These are phyloP conservation scores for Peromyscus polionotus DNA, from an alignment of 2,113 vertebrate species.

Conservation along the genomic window DNA sequence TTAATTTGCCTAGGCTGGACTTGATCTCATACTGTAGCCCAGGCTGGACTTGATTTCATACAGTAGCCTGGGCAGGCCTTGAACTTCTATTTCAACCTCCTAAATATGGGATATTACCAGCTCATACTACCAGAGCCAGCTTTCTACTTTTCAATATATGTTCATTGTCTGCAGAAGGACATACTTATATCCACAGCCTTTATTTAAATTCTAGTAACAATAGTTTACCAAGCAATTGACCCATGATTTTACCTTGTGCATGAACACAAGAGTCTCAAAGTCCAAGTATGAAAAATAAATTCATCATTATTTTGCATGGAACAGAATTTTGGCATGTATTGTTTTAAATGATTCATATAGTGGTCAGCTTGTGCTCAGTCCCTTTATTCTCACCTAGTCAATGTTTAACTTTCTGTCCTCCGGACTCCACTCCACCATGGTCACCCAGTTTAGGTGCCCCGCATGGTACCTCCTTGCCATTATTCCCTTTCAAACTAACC, in stretches of 20 bases:
- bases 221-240: neutral
- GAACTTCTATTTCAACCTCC: neutral
- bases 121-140: neutral
- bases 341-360: neutral
- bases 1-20: neutral
- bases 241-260: neutral
- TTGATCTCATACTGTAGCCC: neutral
- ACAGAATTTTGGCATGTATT: conserved; percentile 7
- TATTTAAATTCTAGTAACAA: neutral
- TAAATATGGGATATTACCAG: neutral
- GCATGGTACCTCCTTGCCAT: neutral
- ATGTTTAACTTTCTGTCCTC: neutral
- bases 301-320: neutral
- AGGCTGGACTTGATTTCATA: neutral
- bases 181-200: neutral
- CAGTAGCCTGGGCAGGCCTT: neutral
- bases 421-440: neutral
- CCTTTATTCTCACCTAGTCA: neutral
- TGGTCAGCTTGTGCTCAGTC: neutral
- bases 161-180: neutral
- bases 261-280: conserved; percentile 10
- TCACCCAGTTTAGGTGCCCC: neutral
- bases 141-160: neutral
- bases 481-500: neutral
- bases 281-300: neutral